These are phyloP conservation scores for Invenusta paracnida DNA, from an alignment of 2,888 invertebrate species.

Conservation along the genomic window DNA sequence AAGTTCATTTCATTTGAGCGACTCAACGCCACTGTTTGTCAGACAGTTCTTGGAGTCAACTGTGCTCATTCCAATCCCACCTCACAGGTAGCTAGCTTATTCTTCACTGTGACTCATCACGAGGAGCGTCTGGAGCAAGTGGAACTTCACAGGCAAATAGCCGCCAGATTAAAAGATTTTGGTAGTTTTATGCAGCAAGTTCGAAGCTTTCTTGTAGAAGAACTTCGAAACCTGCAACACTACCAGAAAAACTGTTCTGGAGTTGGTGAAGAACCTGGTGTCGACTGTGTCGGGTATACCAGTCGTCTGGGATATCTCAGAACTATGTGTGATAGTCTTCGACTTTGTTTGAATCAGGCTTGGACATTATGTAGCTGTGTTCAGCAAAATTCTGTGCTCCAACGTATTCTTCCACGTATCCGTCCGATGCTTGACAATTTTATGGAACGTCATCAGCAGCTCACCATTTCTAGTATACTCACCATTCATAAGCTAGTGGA, in stretches of 20 bases:
- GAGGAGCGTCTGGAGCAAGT: not conserved
- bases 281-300: not conserved
- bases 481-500: constrained; percentile 51
- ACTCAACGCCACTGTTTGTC: not conserved
- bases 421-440: constrained; percentile 3
- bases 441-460: constrained; percentile 17
- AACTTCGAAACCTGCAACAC: not conserved
- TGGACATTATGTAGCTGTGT: constrained; percentile 47
- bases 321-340: constrained; percentile 32
- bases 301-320: constrained; percentile 27
- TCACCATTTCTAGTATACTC: not conserved
- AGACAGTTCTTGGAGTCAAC: not conserved
- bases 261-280: not conserved
- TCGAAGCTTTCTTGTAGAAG: not conserved
- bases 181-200: not conserved
- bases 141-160: not conserved
- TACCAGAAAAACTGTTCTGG: not conserved
- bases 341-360: constrained; percentile 31
- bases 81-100: not conserved
- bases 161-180: not conserved
- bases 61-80: not conserved
- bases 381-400: constrained; percentile 35
- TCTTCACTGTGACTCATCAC: not conserved
- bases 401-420: constrained; percentile 31
- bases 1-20: not conserved